Base-by-base conservation (phyloP, 2,797 vertebrate species). In the Danio choprae region DNA sequence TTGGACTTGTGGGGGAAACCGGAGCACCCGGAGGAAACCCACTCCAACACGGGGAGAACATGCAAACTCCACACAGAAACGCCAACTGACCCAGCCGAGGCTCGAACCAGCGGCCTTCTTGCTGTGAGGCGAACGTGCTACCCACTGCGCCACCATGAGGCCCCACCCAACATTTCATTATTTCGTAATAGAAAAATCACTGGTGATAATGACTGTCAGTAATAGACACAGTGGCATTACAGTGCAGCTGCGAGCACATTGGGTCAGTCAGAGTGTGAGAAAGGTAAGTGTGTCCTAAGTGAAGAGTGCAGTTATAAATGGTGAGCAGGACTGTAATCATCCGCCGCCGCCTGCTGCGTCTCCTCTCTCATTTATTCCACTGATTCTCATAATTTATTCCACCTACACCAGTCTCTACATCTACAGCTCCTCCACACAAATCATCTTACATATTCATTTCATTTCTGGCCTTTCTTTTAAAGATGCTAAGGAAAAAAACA, bases 371-470 rank as follows among this genome's bases (percentile, higher is more conserved):
- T 9, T 69, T 50, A 44, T 82, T 56, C 43, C 2, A 74, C 48
- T 56, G 60, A 59, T 60, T 43, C 40, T 83, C 81, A 88, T 85
- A 86, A 87, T 60, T 78, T 60, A 74, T 85, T 85, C 73, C 81
- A 80, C 68, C 81, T 46, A 83, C 76, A 84, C 84, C 78, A 81
- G 40, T 85, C 69, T 64, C 79, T 77, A 43, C 51, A 76, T 13
- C 16, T 55, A 40, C 60, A 70, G 70, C 64, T 82, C 81, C 10
- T 72, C 40, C 20, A 11, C 16, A 86, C 84, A 69, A 81, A 70
- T 48, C 80, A 60, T 29, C 46, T 18, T 68, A 40, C 7, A 64
- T 38, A 11, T 10, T 38, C 4, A 5, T 11, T 53, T 36, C 29
- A 29, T 50, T 16, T 29, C 20, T 20, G 22, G 50, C 36, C 16